phyloP scores from a whole-genome alignment of 1,140 invertebrate genomes.

The Papilio aristodemus region DNA sequence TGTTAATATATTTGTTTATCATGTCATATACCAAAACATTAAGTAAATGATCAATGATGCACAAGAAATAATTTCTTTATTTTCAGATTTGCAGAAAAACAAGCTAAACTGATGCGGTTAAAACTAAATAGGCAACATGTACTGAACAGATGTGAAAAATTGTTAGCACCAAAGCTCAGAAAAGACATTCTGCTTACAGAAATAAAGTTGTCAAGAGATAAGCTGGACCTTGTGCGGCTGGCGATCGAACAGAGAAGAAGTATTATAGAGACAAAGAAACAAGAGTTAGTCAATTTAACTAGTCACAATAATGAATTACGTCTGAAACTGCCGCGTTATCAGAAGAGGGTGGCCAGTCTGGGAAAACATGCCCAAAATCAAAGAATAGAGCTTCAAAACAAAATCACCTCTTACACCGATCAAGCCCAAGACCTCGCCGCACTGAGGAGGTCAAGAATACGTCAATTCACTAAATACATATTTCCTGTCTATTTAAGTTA shows the following conservation, averaged over 20 bases:
- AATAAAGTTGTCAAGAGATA: slow-evolving; percentile 84
- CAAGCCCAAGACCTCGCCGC: slow-evolving; percentile 83
- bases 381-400: slow-evolving; percentile 77
- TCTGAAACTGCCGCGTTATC: slow-evolving; percentile 82
- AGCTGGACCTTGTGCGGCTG: slow-evolving; percentile 82
- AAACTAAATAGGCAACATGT: slow-evolving; percentile 81
- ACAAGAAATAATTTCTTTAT: background rate
- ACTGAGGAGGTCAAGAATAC: slow-evolving; percentile 82
- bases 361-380: slow-evolving; percentile 81
- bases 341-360: slow-evolving; percentile 83
- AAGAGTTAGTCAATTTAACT: slow-evolving; percentile 79
- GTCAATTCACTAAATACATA: slow-evolving; percentile 87
- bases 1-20: no score
- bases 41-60: no score
- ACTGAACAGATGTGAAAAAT: slow-evolving; percentile 81
- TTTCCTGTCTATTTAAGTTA: slow-evolving; percentile 84
- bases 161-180: slow-evolving; percentile 81
- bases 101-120: slow-evolving; percentile 81
- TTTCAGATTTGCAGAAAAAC: slow-evolving; percentile 84
- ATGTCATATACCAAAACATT: no score
- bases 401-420: slow-evolving; percentile 77
- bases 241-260: slow-evolving; percentile 84
- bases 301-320: slow-evolving; percentile 81
- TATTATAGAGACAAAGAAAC: slow-evolving; percentile 81
- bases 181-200: slow-evolving; percentile 82